A percentile compares a stretch with the other conserved stretches of the same genome.
These are phyloP conservation scores for Rhegmatorhina hoffmannsi DNA, from an alignment of 2,113 vertebrate genomes.

Conservation along the genomic window DNA sequence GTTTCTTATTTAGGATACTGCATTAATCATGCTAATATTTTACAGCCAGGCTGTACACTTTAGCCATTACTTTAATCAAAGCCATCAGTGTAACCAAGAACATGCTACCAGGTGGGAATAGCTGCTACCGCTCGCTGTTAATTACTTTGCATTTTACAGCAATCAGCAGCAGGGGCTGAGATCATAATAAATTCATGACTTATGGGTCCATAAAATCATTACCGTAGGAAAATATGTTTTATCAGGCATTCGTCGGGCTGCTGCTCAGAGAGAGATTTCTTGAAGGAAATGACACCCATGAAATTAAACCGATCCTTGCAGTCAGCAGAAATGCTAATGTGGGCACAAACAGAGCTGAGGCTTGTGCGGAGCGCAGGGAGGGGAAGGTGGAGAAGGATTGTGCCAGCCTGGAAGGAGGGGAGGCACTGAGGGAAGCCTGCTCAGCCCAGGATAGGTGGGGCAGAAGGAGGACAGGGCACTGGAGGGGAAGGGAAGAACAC, in stretches of 20 bases:
- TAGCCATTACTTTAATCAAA: conserved; percentile 85
- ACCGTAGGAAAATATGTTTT: conserved; percentile 85
- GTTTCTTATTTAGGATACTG: conserved; percentile 81
- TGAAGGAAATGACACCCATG: conserved; percentile 86
- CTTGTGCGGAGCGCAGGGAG: background rate
- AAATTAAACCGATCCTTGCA: conserved; percentile 81
- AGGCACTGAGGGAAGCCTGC: background rate
- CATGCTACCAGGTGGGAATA: conserved; percentile 83
- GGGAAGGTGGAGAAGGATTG: background rate
- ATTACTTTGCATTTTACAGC: conserved; percentile 86
- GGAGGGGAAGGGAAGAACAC: background rate
- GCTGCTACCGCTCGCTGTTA: conserved; percentile 80
- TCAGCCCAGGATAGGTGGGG: background rate
- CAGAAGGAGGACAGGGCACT: background rate
- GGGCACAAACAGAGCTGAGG: conserved; percentile 53
- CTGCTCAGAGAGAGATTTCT: conserved; percentile 84
- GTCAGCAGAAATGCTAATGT: conserved; percentile 85
- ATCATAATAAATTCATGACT: conserved; percentile 88
- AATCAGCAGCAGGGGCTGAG: conserved; percentile 84
- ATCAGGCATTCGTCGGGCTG: conserved; percentile 78
- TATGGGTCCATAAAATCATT: conserved; percentile 87
- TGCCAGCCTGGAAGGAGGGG: background rate
- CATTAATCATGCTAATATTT: conserved; percentile 85
- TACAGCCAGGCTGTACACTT: conserved; percentile 77
- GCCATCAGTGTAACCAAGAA: conserved; percentile 78